phyloP scores from a whole-genome alignment of 2,113 vertebrate species.

The Dolichallabes microphthalmus region DNA sequence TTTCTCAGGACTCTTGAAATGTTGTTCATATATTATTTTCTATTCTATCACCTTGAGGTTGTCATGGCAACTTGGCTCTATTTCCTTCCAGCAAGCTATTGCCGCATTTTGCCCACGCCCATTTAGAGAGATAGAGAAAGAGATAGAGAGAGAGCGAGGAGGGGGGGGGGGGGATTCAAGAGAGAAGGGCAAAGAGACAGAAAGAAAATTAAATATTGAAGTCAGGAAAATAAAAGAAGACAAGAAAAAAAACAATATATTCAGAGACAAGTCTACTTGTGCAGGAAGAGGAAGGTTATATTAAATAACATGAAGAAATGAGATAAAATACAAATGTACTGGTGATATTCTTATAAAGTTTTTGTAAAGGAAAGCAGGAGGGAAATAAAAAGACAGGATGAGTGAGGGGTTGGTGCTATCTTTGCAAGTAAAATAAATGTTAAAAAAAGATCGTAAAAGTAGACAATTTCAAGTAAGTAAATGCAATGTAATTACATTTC shows the following conservation, averaged over 20 bases:
- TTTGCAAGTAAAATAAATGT: too few species aligned
- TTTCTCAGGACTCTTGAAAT: not conserved
- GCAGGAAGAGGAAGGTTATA: not conserved
- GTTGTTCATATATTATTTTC: slow-evolving; percentile 51
- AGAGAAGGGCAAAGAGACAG: not conserved
- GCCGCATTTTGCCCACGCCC: slow-evolving; percentile 58
- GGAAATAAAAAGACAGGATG: not conserved
- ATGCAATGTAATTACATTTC: not conserved
- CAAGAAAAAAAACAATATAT: not conserved
- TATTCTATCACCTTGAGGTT: slow-evolving; percentile 64
- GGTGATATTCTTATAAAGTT: slow-evolving; percentile 21
- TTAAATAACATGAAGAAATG: not conserved
- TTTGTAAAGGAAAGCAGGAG: slow-evolving; percentile 39
- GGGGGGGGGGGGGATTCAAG: not conserved
- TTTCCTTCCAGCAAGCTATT: slow-evolving; percentile 60
- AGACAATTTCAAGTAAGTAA: too few species aligned
- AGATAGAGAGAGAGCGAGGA: slow-evolving; percentile 12
- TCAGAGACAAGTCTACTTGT: not conserved
- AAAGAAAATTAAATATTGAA: not conserved
- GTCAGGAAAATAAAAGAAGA: not conserved
- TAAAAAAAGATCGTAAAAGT: not conserved
- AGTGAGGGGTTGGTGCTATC: not conserved
- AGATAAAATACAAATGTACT: slow-evolving; percentile 28
- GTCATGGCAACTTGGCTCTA: slow-evolving; percentile 64
- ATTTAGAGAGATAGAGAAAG: slow-evolving; percentile 23